A percentile compares a stretch with the other conserved stretches of the same genome.
phyloP scores from a whole-genome alignment of 64 coral and sea anemone genomes.

The Stichodactyla mertensii region DNA sequence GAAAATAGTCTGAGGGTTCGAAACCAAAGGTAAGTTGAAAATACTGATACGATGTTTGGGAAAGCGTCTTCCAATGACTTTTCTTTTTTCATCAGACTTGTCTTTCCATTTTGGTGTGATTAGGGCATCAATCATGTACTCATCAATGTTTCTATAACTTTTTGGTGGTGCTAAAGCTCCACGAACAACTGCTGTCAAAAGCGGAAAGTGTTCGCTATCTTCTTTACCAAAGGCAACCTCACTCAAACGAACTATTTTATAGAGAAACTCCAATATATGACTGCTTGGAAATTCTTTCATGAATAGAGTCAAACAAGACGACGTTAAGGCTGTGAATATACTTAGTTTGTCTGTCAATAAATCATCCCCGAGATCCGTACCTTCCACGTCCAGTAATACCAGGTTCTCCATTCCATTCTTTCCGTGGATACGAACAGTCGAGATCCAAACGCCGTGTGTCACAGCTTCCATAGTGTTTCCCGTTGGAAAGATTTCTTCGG shows the following conservation, averaged over 20 bases:
- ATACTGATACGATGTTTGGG: neutral
- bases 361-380: conserved; percentile 52
- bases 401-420: conserved; percentile 37
- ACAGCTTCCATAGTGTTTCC: conserved; percentile 38
- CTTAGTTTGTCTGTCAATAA: conserved; percentile 40
- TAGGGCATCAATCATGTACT: neutral
- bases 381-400: conserved; percentile 74
- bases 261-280: conserved; percentile 71
- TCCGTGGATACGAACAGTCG: neutral
- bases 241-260: conserved; percentile 50
- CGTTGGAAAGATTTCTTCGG: conserved; percentile 58
- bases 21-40: neutral
- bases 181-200: conserved; percentile 39
- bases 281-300: conserved; percentile 31
- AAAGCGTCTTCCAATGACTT: neutral
- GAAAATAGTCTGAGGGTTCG: neutral
- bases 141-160: neutral
- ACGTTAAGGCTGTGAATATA: conserved; percentile 58
- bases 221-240: conserved; percentile 35
- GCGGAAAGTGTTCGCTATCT: conserved; percentile 29
- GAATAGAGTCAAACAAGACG: conserved; percentile 57
- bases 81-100: neutral
- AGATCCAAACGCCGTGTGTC: neutral
- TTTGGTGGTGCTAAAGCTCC: conserved; percentile 7
- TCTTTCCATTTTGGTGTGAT: neutral